Conservation (phyloP, 2,888 invertebrate species). For the Apodemia mormo region DNA sequence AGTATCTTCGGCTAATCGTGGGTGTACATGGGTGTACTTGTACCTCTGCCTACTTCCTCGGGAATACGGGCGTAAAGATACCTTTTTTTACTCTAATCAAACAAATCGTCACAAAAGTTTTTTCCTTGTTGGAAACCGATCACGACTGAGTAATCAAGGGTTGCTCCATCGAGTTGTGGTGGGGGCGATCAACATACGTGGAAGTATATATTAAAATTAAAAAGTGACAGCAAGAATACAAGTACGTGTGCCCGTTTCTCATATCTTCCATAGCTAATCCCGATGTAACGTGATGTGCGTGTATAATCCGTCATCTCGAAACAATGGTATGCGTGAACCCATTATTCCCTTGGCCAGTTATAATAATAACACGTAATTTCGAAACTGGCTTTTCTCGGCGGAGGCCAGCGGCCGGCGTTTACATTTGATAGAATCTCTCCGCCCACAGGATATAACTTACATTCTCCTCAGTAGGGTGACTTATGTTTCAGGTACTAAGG, state of each 20-base stretch:
- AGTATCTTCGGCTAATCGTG: too few species aligned
- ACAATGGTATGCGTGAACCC: constrained; percentile 18
- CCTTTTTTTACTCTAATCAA: too few species aligned
- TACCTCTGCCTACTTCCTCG: too few species aligned
- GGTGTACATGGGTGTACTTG: too few species aligned
- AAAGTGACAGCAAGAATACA: not conserved
- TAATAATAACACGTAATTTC: constrained; percentile 1
- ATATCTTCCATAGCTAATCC: not conserved
- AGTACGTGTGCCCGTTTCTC: not conserved
- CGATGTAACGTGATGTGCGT: not conserved
- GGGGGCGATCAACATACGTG: too few species aligned
- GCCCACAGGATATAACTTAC: constrained; percentile 15
- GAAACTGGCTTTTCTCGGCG: constrained; percentile 10
- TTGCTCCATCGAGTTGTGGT: too few species aligned
- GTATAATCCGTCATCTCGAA: constrained; percentile 3
- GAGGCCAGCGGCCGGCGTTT: constrained; percentile 14
- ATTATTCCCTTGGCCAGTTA: constrained; percentile 7
- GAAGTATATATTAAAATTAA: not conserved
- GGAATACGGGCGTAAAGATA: too few species aligned
- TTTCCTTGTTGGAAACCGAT: too few species aligned
- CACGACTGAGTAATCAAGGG: too few species aligned
- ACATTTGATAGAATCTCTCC: constrained; percentile 11
- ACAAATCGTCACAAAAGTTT: too few species aligned
- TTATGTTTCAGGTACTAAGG: not conserved
- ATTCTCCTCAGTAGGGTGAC: constrained; percentile 4